These are phyloP conservation scores for Thera obeliscata DNA, from an alignment of 2,888 invertebrate species.

Conservation along the genomic window DNA sequence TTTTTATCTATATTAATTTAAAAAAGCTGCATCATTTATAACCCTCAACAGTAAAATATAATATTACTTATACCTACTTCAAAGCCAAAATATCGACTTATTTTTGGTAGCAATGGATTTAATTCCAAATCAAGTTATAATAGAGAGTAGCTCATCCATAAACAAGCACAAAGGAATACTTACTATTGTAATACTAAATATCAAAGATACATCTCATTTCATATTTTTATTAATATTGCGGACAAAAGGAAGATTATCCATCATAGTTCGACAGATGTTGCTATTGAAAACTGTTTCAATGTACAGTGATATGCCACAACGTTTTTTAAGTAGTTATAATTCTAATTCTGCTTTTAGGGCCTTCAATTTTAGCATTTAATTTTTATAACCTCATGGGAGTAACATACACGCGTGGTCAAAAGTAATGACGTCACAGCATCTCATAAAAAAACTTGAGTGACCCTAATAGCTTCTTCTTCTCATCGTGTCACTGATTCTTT, in stretches of 20 bases:
- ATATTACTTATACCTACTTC: not conserved
- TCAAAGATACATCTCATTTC: slow-evolving; percentile 72
- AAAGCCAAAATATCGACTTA: not conserved
- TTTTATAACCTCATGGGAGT: not conserved
- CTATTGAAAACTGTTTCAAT: slow-evolving; percentile 43
- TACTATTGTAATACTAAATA: slow-evolving; percentile 74
- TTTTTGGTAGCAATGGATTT: slow-evolving; percentile 40
- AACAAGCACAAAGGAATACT: slow-evolving; percentile 70
- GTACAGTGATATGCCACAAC: slow-evolving; percentile 30
- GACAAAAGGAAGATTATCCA: slow-evolving; percentile 82
- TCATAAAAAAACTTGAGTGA: too few species aligned
- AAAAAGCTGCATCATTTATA: too few species aligned
- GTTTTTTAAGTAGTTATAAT: slow-evolving; percentile 26
- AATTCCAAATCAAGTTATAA: slow-evolving; percentile 62
- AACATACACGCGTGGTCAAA: not conserved
- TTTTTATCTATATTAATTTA: too few species aligned
- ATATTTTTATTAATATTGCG: slow-evolving; percentile 83
- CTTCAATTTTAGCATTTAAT: not conserved
- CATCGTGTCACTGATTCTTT: too few species aligned
- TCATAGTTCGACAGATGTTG: slow-evolving; percentile 73
- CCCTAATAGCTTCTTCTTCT: too few species aligned
- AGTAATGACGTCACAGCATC: too few species aligned
- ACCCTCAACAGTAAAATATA: too few species aligned
- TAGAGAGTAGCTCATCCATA: slow-evolving; percentile 73
- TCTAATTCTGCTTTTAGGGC: slow-evolving; percentile 9